Conservation (phyloP, 2,113 vertebrate species). For the Vidua macroura region DNA sequence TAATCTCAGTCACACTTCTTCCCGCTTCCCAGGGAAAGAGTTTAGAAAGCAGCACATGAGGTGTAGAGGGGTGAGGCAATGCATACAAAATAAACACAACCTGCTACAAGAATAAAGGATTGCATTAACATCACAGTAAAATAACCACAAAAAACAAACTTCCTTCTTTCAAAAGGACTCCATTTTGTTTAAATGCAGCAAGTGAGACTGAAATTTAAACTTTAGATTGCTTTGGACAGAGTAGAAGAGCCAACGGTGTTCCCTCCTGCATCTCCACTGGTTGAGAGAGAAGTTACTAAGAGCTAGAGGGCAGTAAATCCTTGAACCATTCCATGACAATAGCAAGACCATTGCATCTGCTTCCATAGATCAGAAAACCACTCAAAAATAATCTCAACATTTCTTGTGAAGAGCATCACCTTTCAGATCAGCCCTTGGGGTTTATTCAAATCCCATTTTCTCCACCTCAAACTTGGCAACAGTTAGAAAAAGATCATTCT, state of each 20-base stretch:
- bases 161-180: background rate
- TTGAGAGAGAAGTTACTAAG: background rate
- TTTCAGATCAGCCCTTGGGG: background rate
- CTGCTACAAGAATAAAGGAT: background rate
- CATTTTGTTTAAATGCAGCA: background rate
- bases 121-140: background rate
- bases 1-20: background rate
- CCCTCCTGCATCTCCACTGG: background rate
- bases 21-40: background rate
- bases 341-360: background rate
- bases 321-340: background rate
- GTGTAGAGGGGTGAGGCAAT: accelerated
- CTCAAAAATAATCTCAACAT: background rate
- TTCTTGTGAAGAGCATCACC: background rate
- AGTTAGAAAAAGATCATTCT: background rate
- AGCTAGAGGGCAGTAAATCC: background rate
- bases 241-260: background rate
- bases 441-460: background rate
- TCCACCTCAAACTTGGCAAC: background rate
- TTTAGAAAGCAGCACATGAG: background rate
- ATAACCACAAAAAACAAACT: background rate
- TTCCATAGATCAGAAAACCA: background rate
- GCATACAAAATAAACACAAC: background rate
- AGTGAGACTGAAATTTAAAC: background rate
- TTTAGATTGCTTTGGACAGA: background rate